A percentile compares a stretch with the other conserved stretches of the same genome.
phyloP scores from a whole-genome alignment of 2,888 invertebrate genomes.

The Graphium colonna region DNA sequence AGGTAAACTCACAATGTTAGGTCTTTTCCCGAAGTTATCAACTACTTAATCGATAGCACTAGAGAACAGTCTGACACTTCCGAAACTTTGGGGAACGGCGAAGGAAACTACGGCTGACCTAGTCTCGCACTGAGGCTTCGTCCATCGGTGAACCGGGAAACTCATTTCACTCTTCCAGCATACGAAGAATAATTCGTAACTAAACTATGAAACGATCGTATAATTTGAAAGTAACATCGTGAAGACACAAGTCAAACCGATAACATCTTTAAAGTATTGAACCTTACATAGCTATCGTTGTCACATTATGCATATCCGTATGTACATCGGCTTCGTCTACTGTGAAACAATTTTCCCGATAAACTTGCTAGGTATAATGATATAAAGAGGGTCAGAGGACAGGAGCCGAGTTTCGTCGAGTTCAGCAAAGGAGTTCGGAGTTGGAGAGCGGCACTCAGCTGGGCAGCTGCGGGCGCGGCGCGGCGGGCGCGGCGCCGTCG shows the following conservation, averaged over 20 bases:
- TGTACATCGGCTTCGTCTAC: conserved; percentile 21
- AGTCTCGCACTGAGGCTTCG: conserved; percentile 61
- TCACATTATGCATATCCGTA: background rate
- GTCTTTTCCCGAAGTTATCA: conserved; percentile 65
- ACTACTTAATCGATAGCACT: conserved; percentile 75
- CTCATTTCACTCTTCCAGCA: conserved; percentile 51
- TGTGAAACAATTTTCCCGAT: conserved; percentile 64
- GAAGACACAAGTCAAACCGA: conserved; percentile 44
- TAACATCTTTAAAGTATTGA: background rate
- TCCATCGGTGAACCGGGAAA: conserved; percentile 54
- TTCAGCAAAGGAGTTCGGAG: conserved; percentile 81
- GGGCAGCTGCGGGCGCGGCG: conserved; percentile 71
- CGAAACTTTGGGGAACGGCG: conserved; percentile 76
- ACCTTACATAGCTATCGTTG: conserved; percentile 1
- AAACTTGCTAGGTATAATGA: conserved; percentile 53
- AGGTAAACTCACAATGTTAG: conserved; percentile 75
- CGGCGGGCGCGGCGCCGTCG: too few relatives aligned
- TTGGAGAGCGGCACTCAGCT: conserved; percentile 80
- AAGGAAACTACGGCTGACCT: conserved; percentile 74
- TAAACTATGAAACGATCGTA: too few relatives aligned
- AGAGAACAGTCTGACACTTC: conserved; percentile 74
- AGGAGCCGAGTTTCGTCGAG: conserved; percentile 78
- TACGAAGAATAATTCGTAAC: conserved; percentile 8
- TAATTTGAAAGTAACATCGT: too few relatives aligned
- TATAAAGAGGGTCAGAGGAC: conserved; percentile 64